Evolutionary conservation across 1,140 invertebrate species (phyloP).

Genomic region (Solen grandis): DNA sequence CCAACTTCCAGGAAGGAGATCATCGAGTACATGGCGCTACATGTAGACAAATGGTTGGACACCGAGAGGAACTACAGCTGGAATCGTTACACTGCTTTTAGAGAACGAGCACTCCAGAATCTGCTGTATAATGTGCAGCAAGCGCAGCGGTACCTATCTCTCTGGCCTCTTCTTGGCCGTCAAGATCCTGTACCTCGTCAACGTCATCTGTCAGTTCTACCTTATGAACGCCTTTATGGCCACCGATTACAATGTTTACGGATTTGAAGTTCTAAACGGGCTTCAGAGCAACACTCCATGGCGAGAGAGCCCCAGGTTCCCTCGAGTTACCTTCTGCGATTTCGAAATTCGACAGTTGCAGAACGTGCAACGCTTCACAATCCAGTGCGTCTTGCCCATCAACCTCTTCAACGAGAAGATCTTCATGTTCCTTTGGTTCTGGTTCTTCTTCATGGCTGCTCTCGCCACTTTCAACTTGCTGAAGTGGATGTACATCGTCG

Average conservation of each 20-base stretch:
- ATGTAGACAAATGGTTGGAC: slow-evolving; percentile 64
- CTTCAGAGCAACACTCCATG: slow-evolving; percentile 78
- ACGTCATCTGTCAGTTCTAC: slow-evolving; percentile 70
- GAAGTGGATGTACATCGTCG: slow-evolving; percentile 60
- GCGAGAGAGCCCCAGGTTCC: slow-evolving; percentile 68
- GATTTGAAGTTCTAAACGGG: slow-evolving; percentile 80
- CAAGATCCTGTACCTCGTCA: slow-evolving; percentile 69
- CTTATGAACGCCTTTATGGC: slow-evolving; percentile 76
- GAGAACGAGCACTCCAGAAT: slow-evolving; percentile 37
- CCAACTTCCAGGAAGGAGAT: slow-evolving; percentile 57
- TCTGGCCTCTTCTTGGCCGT: slow-evolving; percentile 79
- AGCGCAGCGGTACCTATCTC: slow-evolving; percentile 81
- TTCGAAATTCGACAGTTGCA: slow-evolving; percentile 81
- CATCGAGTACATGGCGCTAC: slow-evolving; percentile 55
- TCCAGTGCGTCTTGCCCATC: slow-evolving; percentile 82
- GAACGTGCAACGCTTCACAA: slow-evolving; percentile 71
- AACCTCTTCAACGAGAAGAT: slow-evolving; percentile 83
- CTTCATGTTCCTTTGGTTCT: slow-evolving; percentile 74
- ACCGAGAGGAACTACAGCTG: slow-evolving; percentile 49
- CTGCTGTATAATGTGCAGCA: slow-evolving; percentile 73
- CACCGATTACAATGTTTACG: slow-evolving; percentile 79
- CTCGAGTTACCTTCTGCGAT: slow-evolving; percentile 82
- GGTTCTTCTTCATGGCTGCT: slow-evolving; percentile 64
- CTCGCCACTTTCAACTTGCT: slow-evolving; percentile 48
- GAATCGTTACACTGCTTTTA: slow-evolving; percentile 47